phyloP scores from a whole-genome alignment of 2,113 vertebrate genomes.

The Microtus richardsoni region DNA sequence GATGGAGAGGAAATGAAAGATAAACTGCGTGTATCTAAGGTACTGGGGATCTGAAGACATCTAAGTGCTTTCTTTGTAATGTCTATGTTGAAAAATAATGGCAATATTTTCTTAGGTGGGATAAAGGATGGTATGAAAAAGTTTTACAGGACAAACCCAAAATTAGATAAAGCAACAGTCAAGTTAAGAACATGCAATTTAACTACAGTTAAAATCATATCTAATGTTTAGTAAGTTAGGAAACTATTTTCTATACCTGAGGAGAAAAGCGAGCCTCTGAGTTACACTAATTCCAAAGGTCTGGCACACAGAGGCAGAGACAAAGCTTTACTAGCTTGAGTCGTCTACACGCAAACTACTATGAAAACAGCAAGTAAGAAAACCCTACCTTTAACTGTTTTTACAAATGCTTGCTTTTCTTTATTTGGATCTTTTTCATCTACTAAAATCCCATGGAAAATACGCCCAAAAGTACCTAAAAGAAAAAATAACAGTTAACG shows the following conservation, averaged over 20 bases:
- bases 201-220: conserved; percentile 34
- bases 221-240: conserved; percentile 3
- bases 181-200: conserved; percentile 18
- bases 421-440: conserved; percentile 98
- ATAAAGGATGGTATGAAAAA: not conserved
- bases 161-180: conserved; percentile 8
- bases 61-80: conserved; percentile 7
- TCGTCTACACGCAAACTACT: conserved; percentile 12
- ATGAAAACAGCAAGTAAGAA: not conserved
- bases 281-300: conserved; percentile 30
- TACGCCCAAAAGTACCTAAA: conserved; percentile 97
- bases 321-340: not conserved
- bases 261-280: conserved; percentile 13
- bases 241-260: conserved; percentile 46
- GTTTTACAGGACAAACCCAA: conserved; percentile 30
- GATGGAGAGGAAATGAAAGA: not conserved
- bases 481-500: conserved; percentile 76
- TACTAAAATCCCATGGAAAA: conserved; percentile 96
- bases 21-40: not conserved
- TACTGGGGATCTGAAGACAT: not conserved
- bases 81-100: not conserved
- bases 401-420: conserved; percentile 97
- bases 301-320: not conserved
- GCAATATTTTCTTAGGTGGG: not conserved
- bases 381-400: conserved; percentile 97